phyloP scores from a whole-genome alignment of 2,113 vertebrate genomes.

The Pitta sordida region DNA sequence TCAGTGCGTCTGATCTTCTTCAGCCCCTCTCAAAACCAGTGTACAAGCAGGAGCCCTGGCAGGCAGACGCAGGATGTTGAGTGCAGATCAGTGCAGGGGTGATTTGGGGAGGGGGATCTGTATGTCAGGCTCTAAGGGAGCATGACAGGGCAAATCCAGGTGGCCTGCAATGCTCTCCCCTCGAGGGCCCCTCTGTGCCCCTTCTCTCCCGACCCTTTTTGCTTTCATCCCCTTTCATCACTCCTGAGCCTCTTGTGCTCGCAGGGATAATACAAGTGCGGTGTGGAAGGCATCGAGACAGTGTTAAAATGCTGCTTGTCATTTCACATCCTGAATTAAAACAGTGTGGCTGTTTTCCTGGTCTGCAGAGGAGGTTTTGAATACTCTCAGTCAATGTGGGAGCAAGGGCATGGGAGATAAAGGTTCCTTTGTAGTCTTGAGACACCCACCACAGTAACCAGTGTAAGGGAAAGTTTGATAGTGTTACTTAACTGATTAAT shows the following conservation, averaged over 20 bases:
- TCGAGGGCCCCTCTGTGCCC: background rate
- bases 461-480: background rate
- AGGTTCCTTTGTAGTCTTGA: background rate
- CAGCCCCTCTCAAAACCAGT: background rate
- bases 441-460: background rate
- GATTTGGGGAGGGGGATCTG: background rate
- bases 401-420: background rate
- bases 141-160: background rate
- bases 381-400: background rate
- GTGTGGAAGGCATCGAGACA: background rate
- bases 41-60: background rate
- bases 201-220: background rate
- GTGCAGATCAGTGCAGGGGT: background rate
- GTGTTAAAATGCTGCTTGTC: background rate
- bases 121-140: background rate
- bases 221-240: background rate
- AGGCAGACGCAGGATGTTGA: background rate
- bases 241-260: background rate
- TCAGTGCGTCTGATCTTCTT: rapidly evolving
- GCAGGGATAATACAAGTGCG: background rate
- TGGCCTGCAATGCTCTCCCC: background rate
- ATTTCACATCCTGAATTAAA: background rate
- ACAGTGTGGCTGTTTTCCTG: background rate
- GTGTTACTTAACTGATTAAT: background rate
- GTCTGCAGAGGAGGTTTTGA: background rate